Evolutionary conservation across 1,140 invertebrate species (phyloP).

Genomic region (Apis mellifera): Amel_HAv3.1 CM009945.2:5515001-5515500

Average conservation of each 20-base stretch:
- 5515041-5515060: constrained; percentile 38
- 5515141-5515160: background rate
- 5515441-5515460: too few species aligned
- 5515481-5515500: background rate
- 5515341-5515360: too few species aligned
- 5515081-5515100: background rate
- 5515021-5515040: background rate
- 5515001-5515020: constrained; percentile 32
- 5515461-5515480: too few species aligned
- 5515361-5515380: too few species aligned
- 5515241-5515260: too few species aligned
- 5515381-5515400: too few species aligned
- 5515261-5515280: too few species aligned
- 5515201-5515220: background rate
- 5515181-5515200: background rate
- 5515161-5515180: background rate
- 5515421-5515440: too few species aligned
- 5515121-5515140: background rate
- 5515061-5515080: constrained; percentile 10
- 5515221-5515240: background rate
- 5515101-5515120: constrained; percentile 4
- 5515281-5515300: too few species aligned
- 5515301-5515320: too few species aligned
- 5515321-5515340: too few species aligned
- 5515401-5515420: too few species aligned